Percentiles rank a stretch among this genome's conserved stretches.
These are phyloP conservation scores for Phrynocephalus versicolor DNA, from an alignment of 2,113 vertebrate species.

Conservation along the genomic window DNA sequence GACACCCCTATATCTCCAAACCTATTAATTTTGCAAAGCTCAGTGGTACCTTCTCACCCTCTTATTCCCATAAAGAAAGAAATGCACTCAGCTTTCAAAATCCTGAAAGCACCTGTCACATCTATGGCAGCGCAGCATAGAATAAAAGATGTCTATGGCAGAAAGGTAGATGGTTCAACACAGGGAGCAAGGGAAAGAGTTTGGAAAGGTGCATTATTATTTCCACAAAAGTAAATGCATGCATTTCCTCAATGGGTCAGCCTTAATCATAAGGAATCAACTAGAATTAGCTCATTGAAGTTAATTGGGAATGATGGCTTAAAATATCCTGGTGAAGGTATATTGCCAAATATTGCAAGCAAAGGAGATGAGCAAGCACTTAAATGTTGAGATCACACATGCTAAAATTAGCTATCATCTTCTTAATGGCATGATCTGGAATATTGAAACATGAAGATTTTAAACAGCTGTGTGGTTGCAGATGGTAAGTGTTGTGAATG, in stretches of 20 bases:
- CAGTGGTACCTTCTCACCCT: background rate
- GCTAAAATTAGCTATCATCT: background rate
- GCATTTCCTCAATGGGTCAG: background rate
- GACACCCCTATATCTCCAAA: background rate
- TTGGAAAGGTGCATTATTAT: background rate
- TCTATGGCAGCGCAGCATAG: background rate
- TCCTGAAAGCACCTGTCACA: background rate
- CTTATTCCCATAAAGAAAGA: background rate
- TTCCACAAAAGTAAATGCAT: background rate
- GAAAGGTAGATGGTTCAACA: background rate
- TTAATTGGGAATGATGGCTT: background rate
- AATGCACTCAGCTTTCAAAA: background rate
- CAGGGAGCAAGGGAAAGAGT: background rate
- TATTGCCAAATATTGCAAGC: background rate
- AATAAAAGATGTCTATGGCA: background rate
- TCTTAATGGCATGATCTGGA: constrained; percentile 1
- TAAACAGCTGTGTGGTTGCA: constrained; percentile 28
- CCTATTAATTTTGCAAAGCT: background rate
- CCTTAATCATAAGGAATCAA: background rate
- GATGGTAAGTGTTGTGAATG: constrained; percentile 13
- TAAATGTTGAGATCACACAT: background rate
- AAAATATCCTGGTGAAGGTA: background rate
- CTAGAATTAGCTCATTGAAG: background rate
- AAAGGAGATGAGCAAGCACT: background rate
- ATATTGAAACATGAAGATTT: background rate